These are phyloP conservation scores for Hystrix brachyura DNA, from an alignment of 2,113 vertebrate species.

Conservation along the genomic window DNA sequence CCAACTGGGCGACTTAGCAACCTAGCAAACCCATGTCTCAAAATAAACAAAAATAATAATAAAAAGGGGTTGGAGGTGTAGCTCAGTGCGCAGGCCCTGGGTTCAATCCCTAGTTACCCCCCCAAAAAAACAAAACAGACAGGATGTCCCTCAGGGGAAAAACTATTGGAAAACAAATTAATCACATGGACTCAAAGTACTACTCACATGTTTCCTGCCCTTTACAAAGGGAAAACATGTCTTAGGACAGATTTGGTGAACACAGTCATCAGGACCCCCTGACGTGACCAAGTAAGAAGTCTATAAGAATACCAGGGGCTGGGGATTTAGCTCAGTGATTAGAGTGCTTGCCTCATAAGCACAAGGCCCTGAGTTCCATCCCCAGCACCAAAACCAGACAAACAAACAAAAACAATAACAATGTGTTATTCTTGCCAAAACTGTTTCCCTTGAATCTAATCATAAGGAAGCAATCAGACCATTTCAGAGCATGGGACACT, in stretches of 20 bases:
- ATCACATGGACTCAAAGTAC: background rate
- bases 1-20: background rate
- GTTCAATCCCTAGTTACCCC: background rate
- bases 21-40: background rate
- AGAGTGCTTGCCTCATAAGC: too few species aligned
- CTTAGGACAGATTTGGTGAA: background rate
- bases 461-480: slow-evolving; percentile 63
- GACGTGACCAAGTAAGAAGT: background rate
- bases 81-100: background rate
- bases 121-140: too few species aligned
- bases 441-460: background rate
- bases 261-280: background rate
- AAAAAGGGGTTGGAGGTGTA: background rate
- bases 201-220: rapidly evolving
- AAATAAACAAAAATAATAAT: background rate
- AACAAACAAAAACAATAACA: background rate
- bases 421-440: background rate
- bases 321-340: too few species aligned
- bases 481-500: slow-evolving; percentile 44
- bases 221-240: background rate
- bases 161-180: background rate
- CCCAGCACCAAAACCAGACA: too few species aligned
- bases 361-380: too few species aligned
- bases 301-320: background rate
- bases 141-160: background rate